These are phyloP conservation scores for Caracal caracal DNA, from an alignment of 2,113 vertebrate genomes.

Conservation along the genomic window DNA sequence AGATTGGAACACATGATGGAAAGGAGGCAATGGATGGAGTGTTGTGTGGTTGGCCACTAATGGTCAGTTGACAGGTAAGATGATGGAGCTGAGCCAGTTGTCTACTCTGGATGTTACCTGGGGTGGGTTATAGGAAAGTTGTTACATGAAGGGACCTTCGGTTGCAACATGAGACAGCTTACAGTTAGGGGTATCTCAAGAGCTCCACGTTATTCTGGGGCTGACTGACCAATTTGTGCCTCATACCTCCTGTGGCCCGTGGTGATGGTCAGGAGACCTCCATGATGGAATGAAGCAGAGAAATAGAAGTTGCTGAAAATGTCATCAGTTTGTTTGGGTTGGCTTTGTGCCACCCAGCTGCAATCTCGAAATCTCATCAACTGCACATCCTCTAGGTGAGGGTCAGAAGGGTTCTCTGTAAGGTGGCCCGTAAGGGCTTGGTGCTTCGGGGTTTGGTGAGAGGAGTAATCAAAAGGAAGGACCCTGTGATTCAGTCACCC, in stretches of 20 bases:
- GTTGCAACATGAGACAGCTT: background rate
- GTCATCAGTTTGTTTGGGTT: background rate
- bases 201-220: background rate
- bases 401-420: conserved; percentile 18
- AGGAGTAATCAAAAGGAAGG: conserved; percentile 4
- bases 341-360: background rate
- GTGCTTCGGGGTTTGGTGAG: background rate
- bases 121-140: background rate
- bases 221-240: background rate
- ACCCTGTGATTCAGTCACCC: background rate
- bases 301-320: background rate
- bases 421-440: background rate
- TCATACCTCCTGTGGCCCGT: background rate
- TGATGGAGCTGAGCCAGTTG: background rate
- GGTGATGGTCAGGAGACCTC: background rate
- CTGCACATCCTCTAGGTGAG: background rate
- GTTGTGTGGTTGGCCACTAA: background rate
- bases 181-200: background rate
- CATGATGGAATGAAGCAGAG: background rate
- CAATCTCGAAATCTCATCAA: background rate
- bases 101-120: conserved; percentile 8
- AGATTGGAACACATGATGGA: background rate
- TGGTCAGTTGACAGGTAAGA: background rate
- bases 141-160: background rate
- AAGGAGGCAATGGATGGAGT: background rate